Percentiles rank a stretch among this genome's conserved stretches.
Conservation (phyloP, 1,140 invertebrate genomes). For the Zaprionus tsacasi region DNA sequence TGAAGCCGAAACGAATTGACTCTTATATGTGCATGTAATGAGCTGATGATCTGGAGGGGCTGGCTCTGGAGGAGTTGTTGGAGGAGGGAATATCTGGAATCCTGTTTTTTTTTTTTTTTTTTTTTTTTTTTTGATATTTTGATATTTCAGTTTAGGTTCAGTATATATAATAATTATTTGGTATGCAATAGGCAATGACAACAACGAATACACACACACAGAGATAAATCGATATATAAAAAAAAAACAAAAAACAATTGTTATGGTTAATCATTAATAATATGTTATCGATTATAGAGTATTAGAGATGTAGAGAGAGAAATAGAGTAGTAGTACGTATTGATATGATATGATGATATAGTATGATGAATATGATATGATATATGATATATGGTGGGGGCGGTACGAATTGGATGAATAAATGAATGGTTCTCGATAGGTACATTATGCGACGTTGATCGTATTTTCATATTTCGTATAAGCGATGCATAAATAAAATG, state of each 20-base stretch:
- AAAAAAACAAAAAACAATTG: conserved; percentile 71
- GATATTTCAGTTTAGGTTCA: conserved; percentile 14
- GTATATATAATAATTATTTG: conserved; percentile 61
- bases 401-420: neutral
- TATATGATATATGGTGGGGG: neutral
- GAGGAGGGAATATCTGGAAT: conserved; percentile 92
- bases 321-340: conserved; percentile 15
- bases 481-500: conserved; percentile 2
- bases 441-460: neutral
- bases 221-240: conserved; percentile 78
- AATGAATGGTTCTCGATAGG: neutral
- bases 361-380: conserved; percentile 8
- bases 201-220: conserved; percentile 81
- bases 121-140: conserved; percentile 48
- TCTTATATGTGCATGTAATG: conserved; percentile 84
- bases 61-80: conserved; percentile 92
- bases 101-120: conserved; percentile 85
- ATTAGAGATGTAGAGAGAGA: conserved; percentile 23
- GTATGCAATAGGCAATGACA: conserved; percentile 78
- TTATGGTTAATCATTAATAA: conserved; percentile 77
- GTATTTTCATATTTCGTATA: neutral
- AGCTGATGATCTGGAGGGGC: conserved; percentile 91
- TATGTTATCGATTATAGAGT: conserved; percentile 58
- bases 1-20: conserved; percentile 86
- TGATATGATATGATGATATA: conserved; percentile 22